Evolutionary conservation across 1,140 invertebrate genomes (phyloP), one percentile per base, ranked within the genome.

Genomic region (Drosophila sproati): DNA sequence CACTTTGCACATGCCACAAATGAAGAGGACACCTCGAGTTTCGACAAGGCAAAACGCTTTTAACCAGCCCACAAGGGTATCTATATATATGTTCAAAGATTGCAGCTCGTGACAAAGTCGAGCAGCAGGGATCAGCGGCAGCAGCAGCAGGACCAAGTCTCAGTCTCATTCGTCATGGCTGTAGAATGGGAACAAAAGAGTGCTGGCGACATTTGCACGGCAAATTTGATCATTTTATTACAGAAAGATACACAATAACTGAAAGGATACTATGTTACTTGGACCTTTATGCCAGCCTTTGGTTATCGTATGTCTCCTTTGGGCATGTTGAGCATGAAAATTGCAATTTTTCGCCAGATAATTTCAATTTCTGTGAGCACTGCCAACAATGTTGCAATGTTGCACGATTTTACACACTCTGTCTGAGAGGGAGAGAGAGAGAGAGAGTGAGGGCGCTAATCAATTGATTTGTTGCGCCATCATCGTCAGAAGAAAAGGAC

Each of bases 391-490:
- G 63, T 51, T 32, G 66, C 66, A 76, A 81, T 81, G 59, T 77
- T 61, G 31, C 52, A 29, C 74, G 72, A 61, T 79, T 73, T 59
- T 52, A 61, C 77, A 68, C 66, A 37, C 8, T 12, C 28, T 28
- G 71, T 75, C 66, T 55, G 45, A 62, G 59, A 73, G 72, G 63
- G 67, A 55, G 29, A 55, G 68, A 72, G n/a, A 31, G 7, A 54
- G 29, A 35, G 29, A 8, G 37, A 8, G 8, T 35, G 35, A 35
- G 8, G 31, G 20, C 37, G 5, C 12, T 43, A 12, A 43, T 51
- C 69, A 87, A 88, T 88, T 88, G 83, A 88, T 88, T 88, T 80
- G 83, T 67, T 80, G 85, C 85, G 72, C 80, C 85, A 80, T 82
- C 77, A 73, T 69, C 68, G 35, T 32, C 45, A 47, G 37, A 1